A percentile compares a stretch with the other conserved stretches of the same genome.
phyloP scores from a whole-genome alignment of 2,113 vertebrate genomes.

The Pseudolaguvia tuberculata region DNA sequence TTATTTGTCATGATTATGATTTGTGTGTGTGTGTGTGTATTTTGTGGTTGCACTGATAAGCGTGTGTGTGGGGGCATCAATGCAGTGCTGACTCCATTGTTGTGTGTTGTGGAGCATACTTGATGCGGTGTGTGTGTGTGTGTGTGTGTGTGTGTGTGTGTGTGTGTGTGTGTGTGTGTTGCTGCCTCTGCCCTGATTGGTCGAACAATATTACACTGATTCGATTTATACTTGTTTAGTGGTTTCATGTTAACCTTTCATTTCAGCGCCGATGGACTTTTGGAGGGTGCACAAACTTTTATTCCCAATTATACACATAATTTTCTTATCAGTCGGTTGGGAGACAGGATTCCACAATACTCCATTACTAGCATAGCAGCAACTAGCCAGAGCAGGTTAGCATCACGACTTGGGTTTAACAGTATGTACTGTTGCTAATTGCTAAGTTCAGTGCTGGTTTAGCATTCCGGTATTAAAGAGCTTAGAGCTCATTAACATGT shows the following conservation, averaged over 20 bases:
- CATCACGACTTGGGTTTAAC: background rate
- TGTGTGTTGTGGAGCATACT: conserved; percentile 21
- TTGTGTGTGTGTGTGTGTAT: conserved; percentile 12
- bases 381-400: background rate
- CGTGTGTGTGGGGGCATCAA: conserved; percentile 9
- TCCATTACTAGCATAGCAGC: background rate
- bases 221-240: background rate
- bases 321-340: background rate
- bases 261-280: background rate
- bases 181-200: too few relatives aligned
- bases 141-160: too few relatives aligned
- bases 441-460: too few relatives aligned
- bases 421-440: background rate
- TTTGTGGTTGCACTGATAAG: conserved; percentile 16
- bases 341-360: background rate
- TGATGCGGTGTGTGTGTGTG: conserved; percentile 17
- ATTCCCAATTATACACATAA: background rate
- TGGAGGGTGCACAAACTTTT: background rate
- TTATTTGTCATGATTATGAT: background rate
- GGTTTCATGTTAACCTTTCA: background rate
- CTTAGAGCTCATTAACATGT: too few relatives aligned
- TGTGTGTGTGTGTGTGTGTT: too few relatives aligned
- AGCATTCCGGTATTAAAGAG: too few relatives aligned
- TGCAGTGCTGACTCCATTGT: conserved; percentile 16
- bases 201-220: background rate